Conservation (phyloP, 2,888 invertebrate genomes). For the Ethmia dodecea region DNA sequence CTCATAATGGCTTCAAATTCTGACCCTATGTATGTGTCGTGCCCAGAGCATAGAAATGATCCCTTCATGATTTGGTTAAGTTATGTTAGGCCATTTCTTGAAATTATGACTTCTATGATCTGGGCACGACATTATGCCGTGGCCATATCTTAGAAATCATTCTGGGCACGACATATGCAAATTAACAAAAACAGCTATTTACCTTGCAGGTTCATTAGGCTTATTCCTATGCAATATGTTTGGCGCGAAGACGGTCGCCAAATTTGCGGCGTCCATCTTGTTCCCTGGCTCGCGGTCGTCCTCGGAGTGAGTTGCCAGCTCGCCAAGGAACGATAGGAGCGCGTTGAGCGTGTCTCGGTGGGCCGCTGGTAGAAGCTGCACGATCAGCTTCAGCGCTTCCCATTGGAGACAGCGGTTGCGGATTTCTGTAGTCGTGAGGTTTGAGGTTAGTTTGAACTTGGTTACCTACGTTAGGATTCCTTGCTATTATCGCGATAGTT, state of each 20-base stretch:
- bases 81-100: too few relatives aligned
- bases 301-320: conserved; percentile 84
- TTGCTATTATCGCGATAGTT: too few relatives aligned
- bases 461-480: too few relatives aligned
- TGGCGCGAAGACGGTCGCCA: conserved; percentile 96
- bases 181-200: conserved; percentile 14
- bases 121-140: too few relatives aligned
- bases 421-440: conserved; percentile 81
- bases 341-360: conserved; percentile 94
- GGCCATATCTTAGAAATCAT: too few relatives aligned
- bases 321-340: conserved; percentile 88
- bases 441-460: background rate
- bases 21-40: too few relatives aligned
- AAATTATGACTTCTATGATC: too few relatives aligned
- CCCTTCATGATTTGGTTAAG: too few relatives aligned
- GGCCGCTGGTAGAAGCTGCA: conserved; percentile 90
- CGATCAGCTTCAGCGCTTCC: conserved; percentile 89
- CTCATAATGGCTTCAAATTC: too few relatives aligned
- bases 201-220: conserved; percentile 74
- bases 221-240: conserved; percentile 91
- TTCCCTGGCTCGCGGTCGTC: conserved; percentile 86
- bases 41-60: too few relatives aligned
- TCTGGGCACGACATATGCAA: too few relatives aligned
- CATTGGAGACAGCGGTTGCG: conserved; percentile 89
- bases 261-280: conserved; percentile 95